Percentiles rank a stretch among this genome's conserved stretches.
Evolutionary conservation across 2,113 vertebrate genomes (phyloP).

Genomic region (Xerus inauris): DNA sequence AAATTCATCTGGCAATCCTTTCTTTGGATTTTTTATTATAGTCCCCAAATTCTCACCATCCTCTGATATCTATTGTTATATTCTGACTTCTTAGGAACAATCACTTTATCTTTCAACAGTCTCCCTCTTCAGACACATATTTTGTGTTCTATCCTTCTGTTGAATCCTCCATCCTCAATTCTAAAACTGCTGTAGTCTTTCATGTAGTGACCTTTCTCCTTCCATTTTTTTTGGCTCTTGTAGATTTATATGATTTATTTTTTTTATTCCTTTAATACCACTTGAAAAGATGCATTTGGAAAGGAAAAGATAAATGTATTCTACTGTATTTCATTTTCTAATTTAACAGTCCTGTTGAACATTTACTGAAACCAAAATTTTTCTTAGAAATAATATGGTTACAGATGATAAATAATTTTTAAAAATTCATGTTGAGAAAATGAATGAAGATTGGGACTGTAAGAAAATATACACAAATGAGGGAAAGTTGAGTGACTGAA

Average conservation of each 20-base stretch:
- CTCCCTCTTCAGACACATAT: neutral
- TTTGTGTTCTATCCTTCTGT: neutral
- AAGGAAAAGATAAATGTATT: slow-evolving; percentile 9
- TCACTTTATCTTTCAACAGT: neutral
- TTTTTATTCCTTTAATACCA: slow-evolving; percentile 14
- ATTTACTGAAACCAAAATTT: slow-evolving; percentile 32
- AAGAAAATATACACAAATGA: neutral
- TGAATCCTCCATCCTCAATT: neutral
- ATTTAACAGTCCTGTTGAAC: neutral
- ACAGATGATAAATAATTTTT: slow-evolving; percentile 22
- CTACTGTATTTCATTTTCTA: slow-evolving; percentile 48
- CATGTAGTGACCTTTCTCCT: neutral
- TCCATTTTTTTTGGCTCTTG: neutral
- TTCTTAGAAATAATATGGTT: slow-evolving; percentile 30
- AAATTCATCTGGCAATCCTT: neutral
- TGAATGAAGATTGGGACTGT: neutral
- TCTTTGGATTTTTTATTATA: neutral
- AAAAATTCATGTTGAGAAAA: neutral
- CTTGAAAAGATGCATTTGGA: slow-evolving; percentile 21
- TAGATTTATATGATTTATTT: neutral
- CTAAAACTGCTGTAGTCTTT: slow-evolving; percentile 7
- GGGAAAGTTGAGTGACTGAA: neutral
- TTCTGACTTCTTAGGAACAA: neutral
- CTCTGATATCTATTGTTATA: neutral
- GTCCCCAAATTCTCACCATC: neutral